Evolutionary conservation across 2,113 vertebrate species (phyloP).

Genomic region (Cromileptes altivelis): DNA sequence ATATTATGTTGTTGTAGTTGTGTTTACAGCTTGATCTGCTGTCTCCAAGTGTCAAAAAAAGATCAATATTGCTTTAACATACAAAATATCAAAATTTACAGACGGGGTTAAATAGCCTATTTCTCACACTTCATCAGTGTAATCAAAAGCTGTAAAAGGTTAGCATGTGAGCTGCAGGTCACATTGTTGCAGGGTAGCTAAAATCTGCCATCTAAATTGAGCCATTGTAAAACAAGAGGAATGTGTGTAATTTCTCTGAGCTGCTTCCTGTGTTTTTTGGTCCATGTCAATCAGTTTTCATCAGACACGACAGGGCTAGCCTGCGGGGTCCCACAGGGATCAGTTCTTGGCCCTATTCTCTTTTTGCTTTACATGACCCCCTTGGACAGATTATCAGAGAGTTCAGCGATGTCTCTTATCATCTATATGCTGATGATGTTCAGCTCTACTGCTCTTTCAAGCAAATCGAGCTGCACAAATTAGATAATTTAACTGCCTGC

Average conservation of each 20-base stretch:
- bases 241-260: slow-evolving; percentile 9
- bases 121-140: neutral
- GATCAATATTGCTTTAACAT: neutral
- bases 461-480: too few species aligned
- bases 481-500: too few species aligned
- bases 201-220: slow-evolving; percentile 14
- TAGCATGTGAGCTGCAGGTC: neutral
- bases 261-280: neutral
- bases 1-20: neutral
- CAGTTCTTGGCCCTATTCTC: too few species aligned
- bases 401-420: too few species aligned
- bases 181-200: slow-evolving; percentile 9
- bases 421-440: too few species aligned
- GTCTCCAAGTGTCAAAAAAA: neutral
- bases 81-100: neutral
- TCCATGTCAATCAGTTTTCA: too few species aligned
- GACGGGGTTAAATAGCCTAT: neutral
- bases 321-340: too few species aligned
- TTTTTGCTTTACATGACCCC: too few species aligned
- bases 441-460: too few species aligned
- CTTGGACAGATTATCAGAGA: too few species aligned
- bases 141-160: neutral
- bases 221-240: slow-evolving; percentile 23
- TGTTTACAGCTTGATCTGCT: neutral
- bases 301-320: too few species aligned